Percentiles rank a stretch among this genome's conserved stretches.
Conservation (phyloP, 64 coral and sea anemone genomes). For the Montipora sp. region DNA sequence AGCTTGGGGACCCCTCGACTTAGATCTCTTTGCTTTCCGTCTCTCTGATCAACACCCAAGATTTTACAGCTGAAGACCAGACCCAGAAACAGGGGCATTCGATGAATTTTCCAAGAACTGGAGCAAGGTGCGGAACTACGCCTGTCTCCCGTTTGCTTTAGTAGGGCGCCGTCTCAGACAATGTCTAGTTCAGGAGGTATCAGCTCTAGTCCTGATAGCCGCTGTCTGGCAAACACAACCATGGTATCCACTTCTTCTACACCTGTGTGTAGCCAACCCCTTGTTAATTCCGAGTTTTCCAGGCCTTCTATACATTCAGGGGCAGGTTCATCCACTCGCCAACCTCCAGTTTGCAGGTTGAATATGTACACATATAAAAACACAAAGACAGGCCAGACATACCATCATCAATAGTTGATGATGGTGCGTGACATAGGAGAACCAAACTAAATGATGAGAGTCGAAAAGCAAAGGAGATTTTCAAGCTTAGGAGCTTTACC, state of each 20-base stretch:
- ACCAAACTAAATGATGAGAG: too few relatives aligned
- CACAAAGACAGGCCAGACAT: too few relatives aligned
- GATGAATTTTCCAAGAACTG: neutral
- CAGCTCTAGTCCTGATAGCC: neutral
- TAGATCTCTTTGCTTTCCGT: neutral
- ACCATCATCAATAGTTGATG: too few relatives aligned
- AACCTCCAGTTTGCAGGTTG: too few relatives aligned
- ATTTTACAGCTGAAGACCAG: neutral
- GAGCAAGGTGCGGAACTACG: neutral
- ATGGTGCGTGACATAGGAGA: too few relatives aligned
- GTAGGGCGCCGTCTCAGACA: neutral
- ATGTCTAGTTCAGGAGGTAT: neutral
- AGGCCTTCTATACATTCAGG: neutral
- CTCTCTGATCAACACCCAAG: neutral
- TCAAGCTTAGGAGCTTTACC: too few relatives aligned
- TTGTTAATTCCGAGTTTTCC: neutral
- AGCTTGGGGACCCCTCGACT: neutral
- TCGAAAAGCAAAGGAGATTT: too few relatives aligned
- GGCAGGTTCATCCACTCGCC: neutral
- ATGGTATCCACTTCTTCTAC: neutral
- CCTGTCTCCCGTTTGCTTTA: neutral
- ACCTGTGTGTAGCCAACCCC: neutral
- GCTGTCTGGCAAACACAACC: neutral
- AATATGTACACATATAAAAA: neutral
- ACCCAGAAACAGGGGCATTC: slow-evolving; percentile 23